Percentiles rank a stretch among this genome's conserved stretches.
Conservation (phyloP, 2,888 invertebrate genomes). For the Amiota communis region DNA sequence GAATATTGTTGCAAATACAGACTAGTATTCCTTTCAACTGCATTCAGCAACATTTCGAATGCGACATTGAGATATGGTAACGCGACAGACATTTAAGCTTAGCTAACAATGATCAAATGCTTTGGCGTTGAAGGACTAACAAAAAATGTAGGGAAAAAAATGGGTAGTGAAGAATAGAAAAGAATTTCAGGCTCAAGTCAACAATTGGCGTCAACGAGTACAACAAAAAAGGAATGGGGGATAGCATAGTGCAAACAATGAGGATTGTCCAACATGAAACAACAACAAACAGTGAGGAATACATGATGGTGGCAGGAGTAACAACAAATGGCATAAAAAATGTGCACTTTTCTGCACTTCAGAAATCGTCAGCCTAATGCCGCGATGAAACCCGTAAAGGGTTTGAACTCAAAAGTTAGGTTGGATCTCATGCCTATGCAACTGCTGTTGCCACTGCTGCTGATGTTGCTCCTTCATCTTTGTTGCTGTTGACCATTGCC, state of each 20-base stretch:
- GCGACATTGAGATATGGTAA: constrained; percentile 4
- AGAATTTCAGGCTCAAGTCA: constrained; percentile 2
- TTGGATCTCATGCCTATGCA: background rate
- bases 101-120: constrained; percentile 1
- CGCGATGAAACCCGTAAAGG: no score
- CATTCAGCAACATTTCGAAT: constrained; percentile 1
- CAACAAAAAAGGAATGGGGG: background rate
- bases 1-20: no score
- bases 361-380: constrained; percentile 4
- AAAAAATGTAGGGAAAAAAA: background rate
- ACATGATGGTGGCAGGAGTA: background rate
- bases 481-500: background rate
- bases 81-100: background rate
- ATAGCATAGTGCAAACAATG: no score
- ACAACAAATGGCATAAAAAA: constrained; percentile 25
- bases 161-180: background rate
- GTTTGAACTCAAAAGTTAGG: background rate
- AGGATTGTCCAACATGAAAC: background rate
- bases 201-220: constrained; percentile 14
- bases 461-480: background rate
- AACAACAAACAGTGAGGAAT: background rate
- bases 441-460: background rate
- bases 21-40: background rate
- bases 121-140: background rate
- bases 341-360: constrained; percentile 6